These are phyloP conservation scores for Myripristis murdjan DNA, from an alignment of 2,797 vertebrate species.

Conservation along the genomic window DNA sequence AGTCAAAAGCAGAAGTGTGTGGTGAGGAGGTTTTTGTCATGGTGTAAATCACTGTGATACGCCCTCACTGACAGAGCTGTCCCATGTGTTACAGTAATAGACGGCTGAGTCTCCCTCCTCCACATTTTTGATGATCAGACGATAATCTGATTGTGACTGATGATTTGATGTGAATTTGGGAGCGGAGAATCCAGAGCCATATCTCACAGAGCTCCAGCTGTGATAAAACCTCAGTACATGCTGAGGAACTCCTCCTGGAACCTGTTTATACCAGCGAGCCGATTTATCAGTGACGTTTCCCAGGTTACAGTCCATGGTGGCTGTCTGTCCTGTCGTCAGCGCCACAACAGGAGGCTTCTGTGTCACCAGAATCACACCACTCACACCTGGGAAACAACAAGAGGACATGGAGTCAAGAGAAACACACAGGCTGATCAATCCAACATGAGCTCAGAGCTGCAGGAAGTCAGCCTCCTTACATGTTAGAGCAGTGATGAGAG, in stretches of 20 bases:
- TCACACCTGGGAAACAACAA: too few relatives aligned
- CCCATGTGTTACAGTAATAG: conserved; percentile 48
- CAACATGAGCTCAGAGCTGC: too few relatives aligned
- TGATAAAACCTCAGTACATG: rapidly evolving
- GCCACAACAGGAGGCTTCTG: conserved; percentile 53
- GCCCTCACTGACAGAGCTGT: rapidly evolving
- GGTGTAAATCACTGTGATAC: conserved; percentile 64
- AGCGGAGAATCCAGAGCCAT: conserved; percentile 64
- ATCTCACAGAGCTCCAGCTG: rapidly evolving
- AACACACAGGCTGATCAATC: too few relatives aligned
- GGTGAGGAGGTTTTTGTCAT: conserved; percentile 62
- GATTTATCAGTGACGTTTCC: rapidly evolving
- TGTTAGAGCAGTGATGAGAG: too few relatives aligned
- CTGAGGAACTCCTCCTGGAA: conserved; percentile 49
- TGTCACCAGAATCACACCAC: conserved; percentile 51
- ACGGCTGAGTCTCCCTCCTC: conserved; percentile 60
- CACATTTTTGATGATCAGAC: conserved; percentile 56
- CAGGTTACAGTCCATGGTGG: conserved; percentile 10
- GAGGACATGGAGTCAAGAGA: too few relatives aligned
- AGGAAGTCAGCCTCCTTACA: too few relatives aligned
- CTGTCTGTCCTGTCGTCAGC: conserved; percentile 35
- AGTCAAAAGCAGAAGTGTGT: conserved; percentile 45
- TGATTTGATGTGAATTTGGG: conserved; percentile 48
- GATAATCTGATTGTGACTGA: conserved; percentile 44
- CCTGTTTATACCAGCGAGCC: conserved; percentile 44